Base-by-base conservation (phyloP, 1,140 invertebrate species). In the Drosophila quadrilineata region DNA sequence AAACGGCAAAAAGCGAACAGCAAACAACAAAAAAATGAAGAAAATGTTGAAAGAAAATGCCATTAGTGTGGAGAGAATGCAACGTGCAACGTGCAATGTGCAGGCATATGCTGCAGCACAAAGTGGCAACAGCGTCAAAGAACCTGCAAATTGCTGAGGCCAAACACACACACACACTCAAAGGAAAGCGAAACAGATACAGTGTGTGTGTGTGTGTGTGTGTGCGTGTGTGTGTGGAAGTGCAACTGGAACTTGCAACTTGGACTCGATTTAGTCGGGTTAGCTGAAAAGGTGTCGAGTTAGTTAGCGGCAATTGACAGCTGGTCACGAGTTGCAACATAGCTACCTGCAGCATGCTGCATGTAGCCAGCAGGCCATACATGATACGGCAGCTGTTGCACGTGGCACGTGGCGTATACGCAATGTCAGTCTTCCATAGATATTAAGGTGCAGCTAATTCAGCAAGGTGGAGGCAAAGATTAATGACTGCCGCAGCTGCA, bases 391-490 rank as follows among this genome's bases (percentile, higher is more conserved):
- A 10, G 14, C 29, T 35, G 19, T 21, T 41, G n/a, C 4, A 12
- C 3, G 10, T 33, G 19, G 22, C 67, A 68, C 71, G 41, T 71
- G 52, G 77, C 77, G 77, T 84, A 76, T 82, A 84, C 77, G 64
- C 45, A 57, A 84, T 69, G 50, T 58, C 24, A 29, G 40, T 48
- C n/a, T n/a, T n/a, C n/a, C n/a, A n/a, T n/a, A n/a, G n/a, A 3
- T 22, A 41, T 54, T 54, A 54, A 22, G 43, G 38, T 19, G 26
- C 3, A 10, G 14, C 24, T 5, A 0, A 9, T 16, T 17, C 17
- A 46, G 8, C 24, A 24, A 46, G 16, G 24, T 16, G 8, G 2
- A 24, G 21, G n/a, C 40, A 2, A n/a, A 24, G 40, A 12, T n/a
- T n/a, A n/a, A n/a, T n/a, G n/a, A n/a, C n/a, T 43, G 6, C 46